Evolutionary conservation across 2,113 vertebrate genomes (phyloP), one percentile per base, ranked within the genome.

Genomic region (Myrmophylax atrothorax): DNA sequence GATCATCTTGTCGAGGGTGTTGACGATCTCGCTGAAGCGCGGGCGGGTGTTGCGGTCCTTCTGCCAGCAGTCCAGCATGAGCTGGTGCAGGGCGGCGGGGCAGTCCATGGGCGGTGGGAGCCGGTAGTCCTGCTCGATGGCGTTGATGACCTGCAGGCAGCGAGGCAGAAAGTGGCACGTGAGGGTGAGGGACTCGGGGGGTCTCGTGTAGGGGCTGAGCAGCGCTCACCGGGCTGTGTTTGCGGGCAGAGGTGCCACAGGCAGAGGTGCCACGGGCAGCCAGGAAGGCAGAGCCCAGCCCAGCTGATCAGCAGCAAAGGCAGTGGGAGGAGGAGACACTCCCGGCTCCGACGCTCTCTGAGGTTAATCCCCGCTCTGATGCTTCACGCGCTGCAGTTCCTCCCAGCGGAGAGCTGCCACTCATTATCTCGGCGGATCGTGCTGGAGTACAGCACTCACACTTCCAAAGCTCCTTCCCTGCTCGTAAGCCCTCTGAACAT

Each of bases 31-130:
- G 1, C 98, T 95, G 98, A 99, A 99, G 87, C 99, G 99, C 10
- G 99, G 99, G 81, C 99, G 98, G 63, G 99, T 98, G 56, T 99
- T 99, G 74, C 99, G 99, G 97, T 99, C 99, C 97, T 99, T 99
- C 98, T 99, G 99, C 99, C 99, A 99, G 94, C 99, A 99, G 97
- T 99, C 99, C 91, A 99, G 97, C 99, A 99, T 99, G 82, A 99
- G 97, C 97, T 99, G 99, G 97, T 99, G 99, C 53, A 99, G 98
- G 22, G 99, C 98, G 7, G 99, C 98, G 3, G 99, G 99, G 77
- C 99, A 99, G 97, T 99, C 99, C 99, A 99, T 99, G 86, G 99
- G 99, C 3, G 99, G 99, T 0, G 99, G 99, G 56, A 99, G 98
- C 81, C 99, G 98, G 96, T 99, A 99, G 94, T 99, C 99, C 96